Conservation (phyloP, 2,797 vertebrate species). For the Esox lucius region DNA sequence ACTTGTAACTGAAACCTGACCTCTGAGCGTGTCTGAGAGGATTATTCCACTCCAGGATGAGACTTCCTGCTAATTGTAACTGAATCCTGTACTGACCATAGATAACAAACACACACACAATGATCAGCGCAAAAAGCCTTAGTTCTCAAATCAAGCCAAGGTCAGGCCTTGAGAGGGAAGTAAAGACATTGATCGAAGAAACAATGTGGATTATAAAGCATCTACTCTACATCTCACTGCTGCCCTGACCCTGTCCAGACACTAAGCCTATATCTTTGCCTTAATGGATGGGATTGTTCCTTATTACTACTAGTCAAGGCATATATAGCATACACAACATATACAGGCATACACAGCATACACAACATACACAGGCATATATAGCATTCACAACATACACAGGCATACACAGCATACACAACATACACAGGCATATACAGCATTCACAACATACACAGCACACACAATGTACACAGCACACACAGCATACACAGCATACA, state of each 20-base stretch:
- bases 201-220: conserved; percentile 33
- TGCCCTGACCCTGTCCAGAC: conserved; percentile 22
- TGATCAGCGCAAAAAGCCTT: conserved; percentile 70
- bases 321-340: too few relatives aligned
- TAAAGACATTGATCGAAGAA: conserved; percentile 67
- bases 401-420: too few relatives aligned
- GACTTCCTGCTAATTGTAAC: conserved; percentile 81
- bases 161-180: conserved; percentile 64
- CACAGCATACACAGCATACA: too few relatives aligned
- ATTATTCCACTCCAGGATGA: conserved; percentile 67
- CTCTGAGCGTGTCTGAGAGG: conserved; percentile 34
- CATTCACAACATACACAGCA: too few relatives aligned
- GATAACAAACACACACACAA: conserved; percentile 48
- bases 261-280: background rate
- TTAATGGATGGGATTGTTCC: conserved; percentile 36
- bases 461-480: too few relatives aligned
- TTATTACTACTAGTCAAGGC: conserved; percentile 6
- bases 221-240: conserved; percentile 24
- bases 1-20: conserved; percentile 69
- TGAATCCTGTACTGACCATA: conserved; percentile 72
- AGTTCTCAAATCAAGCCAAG: conserved; percentile 74
- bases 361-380: too few relatives aligned
- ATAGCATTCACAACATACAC: too few relatives aligned
- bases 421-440: too few relatives aligned
- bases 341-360: too few relatives aligned